phyloP scores from a whole-genome alignment of 2,888 invertebrate species.

The Ischnus inquisitorius region DNA sequence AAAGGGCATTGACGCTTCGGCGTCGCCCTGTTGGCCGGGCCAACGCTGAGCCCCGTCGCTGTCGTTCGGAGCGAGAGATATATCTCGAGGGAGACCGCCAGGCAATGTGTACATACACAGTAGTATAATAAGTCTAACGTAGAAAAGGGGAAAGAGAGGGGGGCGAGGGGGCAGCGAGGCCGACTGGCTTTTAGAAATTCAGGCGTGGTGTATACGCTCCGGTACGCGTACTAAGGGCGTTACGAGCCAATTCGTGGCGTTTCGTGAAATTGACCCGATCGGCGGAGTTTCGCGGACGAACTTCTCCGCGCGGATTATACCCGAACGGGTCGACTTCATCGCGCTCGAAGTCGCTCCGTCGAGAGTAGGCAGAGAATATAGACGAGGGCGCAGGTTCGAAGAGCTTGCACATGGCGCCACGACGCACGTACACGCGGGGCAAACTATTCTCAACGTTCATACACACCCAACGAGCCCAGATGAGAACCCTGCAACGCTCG shows the following conservation, averaged over 20 bases:
- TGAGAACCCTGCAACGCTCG: conserved; percentile 16
- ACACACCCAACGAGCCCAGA: conserved; percentile 14
- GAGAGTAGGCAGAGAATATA: background rate
- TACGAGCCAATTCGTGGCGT: background rate
- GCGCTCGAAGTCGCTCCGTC: background rate
- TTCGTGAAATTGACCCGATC: conserved; percentile 45
- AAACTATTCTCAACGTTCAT: conserved; percentile 55
- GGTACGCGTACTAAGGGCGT: conserved; percentile 45
- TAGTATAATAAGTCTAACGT: conserved; percentile 49
- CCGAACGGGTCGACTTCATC: conserved; percentile 40
- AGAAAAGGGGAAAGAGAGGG: conserved; percentile 8
- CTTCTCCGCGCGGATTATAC: conserved; percentile 24
- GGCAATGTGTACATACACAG: conserved; percentile 10
- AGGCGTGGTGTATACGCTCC: conserved; percentile 50
- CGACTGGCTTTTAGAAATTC: conserved; percentile 61
- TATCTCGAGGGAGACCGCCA: conserved; percentile 11
- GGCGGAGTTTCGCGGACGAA: conserved; percentile 32
- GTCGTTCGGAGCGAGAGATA: conserved; percentile 7
- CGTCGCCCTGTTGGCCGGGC: conserved; percentile 48
- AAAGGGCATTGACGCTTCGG: conserved; percentile 46
- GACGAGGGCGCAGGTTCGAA: conserved; percentile 54
- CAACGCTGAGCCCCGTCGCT: conserved; percentile 9
- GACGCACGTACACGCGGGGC: conserved; percentile 43
- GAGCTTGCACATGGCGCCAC: conserved; percentile 68
- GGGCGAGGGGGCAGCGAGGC: background rate